Conservation (phyloP, 92 coral and sea anemone genomes). For the Phenganax subtilis region DNA sequence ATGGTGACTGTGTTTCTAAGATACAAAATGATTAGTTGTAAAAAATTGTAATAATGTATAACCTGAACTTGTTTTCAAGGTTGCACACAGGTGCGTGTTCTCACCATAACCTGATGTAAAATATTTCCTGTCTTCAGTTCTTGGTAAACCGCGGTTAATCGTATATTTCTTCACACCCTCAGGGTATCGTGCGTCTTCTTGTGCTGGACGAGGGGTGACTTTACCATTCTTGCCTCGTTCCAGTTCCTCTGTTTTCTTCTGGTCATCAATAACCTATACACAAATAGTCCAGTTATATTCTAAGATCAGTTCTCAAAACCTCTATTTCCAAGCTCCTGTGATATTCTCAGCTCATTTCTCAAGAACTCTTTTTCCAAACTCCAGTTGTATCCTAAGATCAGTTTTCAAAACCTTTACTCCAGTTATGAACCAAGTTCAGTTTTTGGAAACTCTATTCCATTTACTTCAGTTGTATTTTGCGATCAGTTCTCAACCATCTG, state of each 20-base stretch:
- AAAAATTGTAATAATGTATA: background rate
- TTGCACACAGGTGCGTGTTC: background rate
- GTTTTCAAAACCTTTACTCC: no score
- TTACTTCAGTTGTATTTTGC: background rate
- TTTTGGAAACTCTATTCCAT: background rate
- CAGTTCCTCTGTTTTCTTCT: constrained; percentile 84
- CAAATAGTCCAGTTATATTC: background rate
- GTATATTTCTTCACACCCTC: constrained; percentile 85
- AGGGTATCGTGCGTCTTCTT: constrained; percentile 67
- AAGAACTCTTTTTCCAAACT: no score
- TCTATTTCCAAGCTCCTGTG: background rate
- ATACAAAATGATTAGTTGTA: background rate
- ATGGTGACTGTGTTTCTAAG: background rate
- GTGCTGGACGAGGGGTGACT: constrained; percentile 27
- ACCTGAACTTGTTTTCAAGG: no score
- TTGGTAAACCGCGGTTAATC: constrained; percentile 35
- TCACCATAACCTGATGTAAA: constrained; percentile 20
- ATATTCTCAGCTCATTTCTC: no score
- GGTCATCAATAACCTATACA: constrained; percentile 80
- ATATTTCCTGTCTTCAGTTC: constrained; percentile 30
- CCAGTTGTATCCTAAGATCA: no score
- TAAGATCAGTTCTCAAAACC: background rate
- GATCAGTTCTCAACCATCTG: background rate
- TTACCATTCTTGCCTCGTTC: constrained; percentile 62
- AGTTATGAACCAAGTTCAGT: no score